phyloP scores from a whole-genome alignment of 2,113 vertebrate genomes.

The Conger conger region DNA sequence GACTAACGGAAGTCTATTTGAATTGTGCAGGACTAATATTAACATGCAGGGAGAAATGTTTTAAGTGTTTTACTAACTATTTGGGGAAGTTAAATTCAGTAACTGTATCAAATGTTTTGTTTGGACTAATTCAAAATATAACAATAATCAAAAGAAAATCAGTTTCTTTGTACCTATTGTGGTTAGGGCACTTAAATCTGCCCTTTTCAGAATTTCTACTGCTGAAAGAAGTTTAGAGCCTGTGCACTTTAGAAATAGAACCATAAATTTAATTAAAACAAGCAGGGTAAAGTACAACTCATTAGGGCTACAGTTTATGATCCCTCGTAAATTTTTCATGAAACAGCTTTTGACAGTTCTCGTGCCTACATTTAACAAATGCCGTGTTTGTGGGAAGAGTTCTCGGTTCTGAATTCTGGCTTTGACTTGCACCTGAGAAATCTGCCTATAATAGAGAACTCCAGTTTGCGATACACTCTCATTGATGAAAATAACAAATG shows the following conservation, averaged over 20 bases:
- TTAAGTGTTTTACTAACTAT: neutral
- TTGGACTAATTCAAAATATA: conserved; percentile 14
- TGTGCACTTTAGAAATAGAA: neutral
- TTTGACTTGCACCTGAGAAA: neutral
- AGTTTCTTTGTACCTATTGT: neutral
- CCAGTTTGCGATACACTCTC: neutral
- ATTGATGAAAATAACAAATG: neutral
- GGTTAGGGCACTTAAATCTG: neutral
- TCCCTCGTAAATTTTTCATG: neutral
- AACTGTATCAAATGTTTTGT: neutral
- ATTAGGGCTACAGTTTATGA: neutral
- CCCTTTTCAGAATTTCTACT: neutral
- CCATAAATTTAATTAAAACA: neutral
- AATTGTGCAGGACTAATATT: conserved; percentile 11
- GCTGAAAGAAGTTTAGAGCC: neutral
- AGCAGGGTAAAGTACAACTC: neutral
- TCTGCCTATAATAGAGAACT: neutral
- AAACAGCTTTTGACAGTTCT: neutral
- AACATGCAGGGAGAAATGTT: neutral
- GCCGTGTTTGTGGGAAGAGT: neutral
- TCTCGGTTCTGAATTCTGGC: neutral
- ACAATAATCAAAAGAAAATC: neutral
- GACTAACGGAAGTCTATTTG: conserved; percentile 19
- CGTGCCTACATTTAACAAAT: neutral
- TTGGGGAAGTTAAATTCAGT: neutral